Conservation (phyloP, 2,113 vertebrate species). For the Etheostoma spectabile region DNA sequence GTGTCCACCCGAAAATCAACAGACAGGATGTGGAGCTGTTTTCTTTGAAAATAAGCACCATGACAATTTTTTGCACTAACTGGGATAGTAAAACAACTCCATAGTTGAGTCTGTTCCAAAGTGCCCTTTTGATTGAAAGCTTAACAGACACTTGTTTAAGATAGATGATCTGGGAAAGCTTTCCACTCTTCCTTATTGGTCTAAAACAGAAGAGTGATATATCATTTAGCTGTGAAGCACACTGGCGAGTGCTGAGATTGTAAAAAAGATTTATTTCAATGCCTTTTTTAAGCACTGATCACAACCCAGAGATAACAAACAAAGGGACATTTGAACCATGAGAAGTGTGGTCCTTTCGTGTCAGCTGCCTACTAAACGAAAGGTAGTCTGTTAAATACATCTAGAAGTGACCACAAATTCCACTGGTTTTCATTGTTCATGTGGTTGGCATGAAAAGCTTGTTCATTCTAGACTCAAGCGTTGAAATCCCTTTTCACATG, state of each 20-base stretch:
- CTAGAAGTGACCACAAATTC: constrained; percentile 26
- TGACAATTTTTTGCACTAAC: constrained; percentile 50
- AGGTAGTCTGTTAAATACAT: constrained; percentile 43
- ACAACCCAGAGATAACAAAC: constrained; percentile 63
- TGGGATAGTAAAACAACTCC: constrained; percentile 42
- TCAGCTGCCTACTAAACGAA: constrained; percentile 43
- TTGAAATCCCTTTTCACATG: constrained; percentile 43
- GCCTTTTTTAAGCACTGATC: neutral
- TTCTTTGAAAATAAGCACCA: constrained; percentile 70
- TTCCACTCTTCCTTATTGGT: constrained; percentile 52
- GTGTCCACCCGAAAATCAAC: constrained; percentile 66
- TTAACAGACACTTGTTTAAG: constrained; percentile 65
- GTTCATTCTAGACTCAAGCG: constrained; percentile 54
- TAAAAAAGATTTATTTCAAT: constrained; percentile 53
- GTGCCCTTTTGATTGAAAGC: constrained; percentile 60
- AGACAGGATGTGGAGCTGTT: constrained; percentile 62
- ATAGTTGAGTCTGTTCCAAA: constrained; percentile 27
- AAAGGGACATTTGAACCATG: constrained; percentile 24
- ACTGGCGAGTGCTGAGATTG: constrained; percentile 21
- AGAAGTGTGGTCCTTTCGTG: constrained; percentile 38
- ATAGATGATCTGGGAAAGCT: constrained; percentile 63
- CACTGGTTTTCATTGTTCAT: constrained; percentile 50
- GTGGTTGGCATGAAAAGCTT: constrained; percentile 37
- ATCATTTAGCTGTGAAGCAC: constrained; percentile 36
- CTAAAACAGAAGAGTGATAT: constrained; percentile 32